Conservation (phyloP, 2,113 vertebrate species). For the Atractosteus spatula region DNA sequence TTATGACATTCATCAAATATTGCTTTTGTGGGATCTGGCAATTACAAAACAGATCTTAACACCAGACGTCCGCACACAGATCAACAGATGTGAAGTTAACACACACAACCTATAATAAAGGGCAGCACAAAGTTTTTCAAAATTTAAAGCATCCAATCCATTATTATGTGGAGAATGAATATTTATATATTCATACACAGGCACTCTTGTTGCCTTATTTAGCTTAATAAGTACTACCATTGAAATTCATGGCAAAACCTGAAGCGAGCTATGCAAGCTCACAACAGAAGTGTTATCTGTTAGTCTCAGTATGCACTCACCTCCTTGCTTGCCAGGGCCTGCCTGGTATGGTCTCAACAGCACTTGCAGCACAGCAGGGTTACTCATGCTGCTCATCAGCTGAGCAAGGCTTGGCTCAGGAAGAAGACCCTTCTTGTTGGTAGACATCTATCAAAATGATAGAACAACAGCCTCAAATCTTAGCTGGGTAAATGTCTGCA, state of each 20-base stretch:
- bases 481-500: no score
- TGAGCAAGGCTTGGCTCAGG: constrained; percentile 90
- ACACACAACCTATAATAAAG: no score
- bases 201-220: no score
- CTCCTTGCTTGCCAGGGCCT: constrained; percentile 76
- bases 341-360: constrained; percentile 83
- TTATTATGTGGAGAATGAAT: no score
- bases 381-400: constrained; percentile 90
- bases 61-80: background rate
- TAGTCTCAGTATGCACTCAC: constrained; percentile 19
- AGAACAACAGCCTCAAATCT: constrained; percentile 22
- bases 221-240: no score
- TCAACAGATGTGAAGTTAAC: background rate
- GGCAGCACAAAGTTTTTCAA: no score
- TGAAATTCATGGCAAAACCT: no score
- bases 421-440: constrained; percentile 86
- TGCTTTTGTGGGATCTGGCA: constrained; percentile 1
- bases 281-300: background rate
- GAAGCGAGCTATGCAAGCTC: background rate
- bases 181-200: no score
- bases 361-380: constrained; percentile 89
- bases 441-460: constrained; percentile 75
- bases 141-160: no score
- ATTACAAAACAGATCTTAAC: constrained; percentile 4
- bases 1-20: constrained; percentile 67